Percentiles rank a stretch among this genome's conserved stretches.
Conservation (phyloP, 2,797 vertebrate genomes). For the Chrosomus eos region DNA sequence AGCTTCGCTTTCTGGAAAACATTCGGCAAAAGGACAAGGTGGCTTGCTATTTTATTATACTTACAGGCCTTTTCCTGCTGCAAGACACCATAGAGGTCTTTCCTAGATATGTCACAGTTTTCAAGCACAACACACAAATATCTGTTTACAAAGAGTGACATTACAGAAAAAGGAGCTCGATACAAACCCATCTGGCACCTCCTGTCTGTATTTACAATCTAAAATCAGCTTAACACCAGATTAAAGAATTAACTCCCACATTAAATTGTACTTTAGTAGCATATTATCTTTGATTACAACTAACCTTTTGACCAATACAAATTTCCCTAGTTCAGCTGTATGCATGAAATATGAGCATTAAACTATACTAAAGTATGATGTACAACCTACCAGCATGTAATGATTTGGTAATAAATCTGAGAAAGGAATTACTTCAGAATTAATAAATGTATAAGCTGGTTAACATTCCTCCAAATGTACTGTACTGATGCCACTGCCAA, state of each 20-base stretch:
- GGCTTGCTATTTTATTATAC: not conserved
- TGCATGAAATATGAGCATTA: not conserved
- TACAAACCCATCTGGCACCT: not conserved
- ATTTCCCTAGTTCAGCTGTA: not conserved
- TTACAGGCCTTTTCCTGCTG: not conserved
- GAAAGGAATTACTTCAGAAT: not conserved
- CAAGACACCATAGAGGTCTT: not conserved
- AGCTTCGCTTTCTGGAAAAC: not conserved
- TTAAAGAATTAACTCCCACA: conserved; percentile 5
- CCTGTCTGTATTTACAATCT: conserved; percentile 10
- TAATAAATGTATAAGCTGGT: conserved; percentile 4
- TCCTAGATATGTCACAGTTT: not conserved
- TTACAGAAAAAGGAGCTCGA: not conserved
- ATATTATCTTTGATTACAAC: not conserved
- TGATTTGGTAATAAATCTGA: not conserved
- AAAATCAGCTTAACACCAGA: not conserved
- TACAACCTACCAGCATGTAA: not conserved
- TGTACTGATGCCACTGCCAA: not conserved
- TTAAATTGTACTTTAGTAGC: conserved; percentile 1
- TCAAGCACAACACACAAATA: not conserved
- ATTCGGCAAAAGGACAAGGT: not conserved
- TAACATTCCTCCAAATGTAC: not conserved
- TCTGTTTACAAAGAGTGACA: conserved; percentile 2
- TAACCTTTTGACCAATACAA: not conserved
- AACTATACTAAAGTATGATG: not conserved